phyloP scores from a whole-genome alignment of 2,113 vertebrate species.

The Dipodomys stephensi region DNA sequence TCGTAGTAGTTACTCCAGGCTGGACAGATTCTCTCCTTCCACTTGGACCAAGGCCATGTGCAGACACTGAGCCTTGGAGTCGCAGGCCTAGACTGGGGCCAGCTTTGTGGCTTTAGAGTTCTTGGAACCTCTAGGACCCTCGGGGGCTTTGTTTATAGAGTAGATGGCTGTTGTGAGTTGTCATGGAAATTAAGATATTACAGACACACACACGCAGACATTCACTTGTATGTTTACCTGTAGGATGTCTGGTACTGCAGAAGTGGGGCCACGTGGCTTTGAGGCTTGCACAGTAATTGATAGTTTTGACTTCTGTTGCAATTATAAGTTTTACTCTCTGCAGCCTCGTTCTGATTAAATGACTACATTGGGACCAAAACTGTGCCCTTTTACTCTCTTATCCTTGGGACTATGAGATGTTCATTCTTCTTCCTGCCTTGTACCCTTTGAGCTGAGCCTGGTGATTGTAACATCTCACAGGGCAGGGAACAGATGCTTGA shows the following conservation, averaged over 20 bases:
- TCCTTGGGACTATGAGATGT: not conserved
- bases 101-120: not conserved
- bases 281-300: not conserved
- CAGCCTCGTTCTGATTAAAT: not conserved
- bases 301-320: not conserved
- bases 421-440: not conserved
- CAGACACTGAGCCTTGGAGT: not conserved
- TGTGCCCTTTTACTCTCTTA: not conserved
- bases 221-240: not conserved
- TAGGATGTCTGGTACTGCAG: not conserved
- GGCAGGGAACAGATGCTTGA: not conserved
- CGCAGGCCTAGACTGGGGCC: not conserved
- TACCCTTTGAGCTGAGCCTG: not conserved
- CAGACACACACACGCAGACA: not conserved
- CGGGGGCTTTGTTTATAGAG: not conserved
- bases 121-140: not conserved
- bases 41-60: fast-evolving
- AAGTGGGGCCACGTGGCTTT: not conserved
- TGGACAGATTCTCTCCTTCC: not conserved
- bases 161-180: not conserved
- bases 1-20: not conserved
- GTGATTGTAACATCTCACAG: not conserved
- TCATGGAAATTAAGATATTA: not conserved
- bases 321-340: not conserved
- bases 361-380: not conserved